phyloP scores from a whole-genome alignment of 1,140 invertebrate species.

The Calephelis nemesis region DNA sequence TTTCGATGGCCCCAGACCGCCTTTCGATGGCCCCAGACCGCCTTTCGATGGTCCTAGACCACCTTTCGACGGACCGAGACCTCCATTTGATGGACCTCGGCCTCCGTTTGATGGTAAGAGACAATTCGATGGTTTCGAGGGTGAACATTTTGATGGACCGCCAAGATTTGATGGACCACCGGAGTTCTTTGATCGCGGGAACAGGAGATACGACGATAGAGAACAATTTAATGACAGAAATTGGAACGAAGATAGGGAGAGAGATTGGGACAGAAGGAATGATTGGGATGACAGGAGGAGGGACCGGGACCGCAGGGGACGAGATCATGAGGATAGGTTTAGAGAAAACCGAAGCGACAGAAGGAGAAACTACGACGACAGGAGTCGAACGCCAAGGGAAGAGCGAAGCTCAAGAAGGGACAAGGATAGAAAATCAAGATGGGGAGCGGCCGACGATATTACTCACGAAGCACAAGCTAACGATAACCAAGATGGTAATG shows the following conservation, averaged over 20 bases:
- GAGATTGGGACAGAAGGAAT: conserved; percentile 55
- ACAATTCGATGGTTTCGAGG: conserved; percentile 40
- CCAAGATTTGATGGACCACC: conserved; percentile 42
- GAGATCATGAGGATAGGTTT: conserved; percentile 45
- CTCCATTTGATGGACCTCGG: conserved; percentile 52
- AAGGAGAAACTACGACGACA: conserved; percentile 39
- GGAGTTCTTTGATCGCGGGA: conserved; percentile 63
- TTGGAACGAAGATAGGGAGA: conserved; percentile 58
- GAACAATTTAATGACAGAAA: conserved; percentile 61
- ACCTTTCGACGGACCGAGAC: conserved; percentile 53
- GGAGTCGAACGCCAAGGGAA: conserved; percentile 32
- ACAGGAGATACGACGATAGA: conserved; percentile 58
- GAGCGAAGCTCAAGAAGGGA: conserved; percentile 50
- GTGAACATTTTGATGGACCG: conserved; percentile 1
- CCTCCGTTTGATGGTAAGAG: conserved; percentile 45
- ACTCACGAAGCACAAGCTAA: background rate
- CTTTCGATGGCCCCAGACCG: conserved; percentile 44
- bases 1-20: conserved; percentile 28
- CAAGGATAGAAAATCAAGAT: conserved; percentile 68
- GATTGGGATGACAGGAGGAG: conserved; percentile 62
- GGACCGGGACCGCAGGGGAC: conserved; percentile 49
- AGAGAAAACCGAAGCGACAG: conserved; percentile 42
- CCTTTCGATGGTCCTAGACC: conserved; percentile 57
- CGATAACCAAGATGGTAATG: background rate
- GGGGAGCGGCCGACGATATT: conserved; percentile 63